Base-by-base conservation (phyloP, 2,113 vertebrate genomes). In the Bombycilla garrulus region DNA sequence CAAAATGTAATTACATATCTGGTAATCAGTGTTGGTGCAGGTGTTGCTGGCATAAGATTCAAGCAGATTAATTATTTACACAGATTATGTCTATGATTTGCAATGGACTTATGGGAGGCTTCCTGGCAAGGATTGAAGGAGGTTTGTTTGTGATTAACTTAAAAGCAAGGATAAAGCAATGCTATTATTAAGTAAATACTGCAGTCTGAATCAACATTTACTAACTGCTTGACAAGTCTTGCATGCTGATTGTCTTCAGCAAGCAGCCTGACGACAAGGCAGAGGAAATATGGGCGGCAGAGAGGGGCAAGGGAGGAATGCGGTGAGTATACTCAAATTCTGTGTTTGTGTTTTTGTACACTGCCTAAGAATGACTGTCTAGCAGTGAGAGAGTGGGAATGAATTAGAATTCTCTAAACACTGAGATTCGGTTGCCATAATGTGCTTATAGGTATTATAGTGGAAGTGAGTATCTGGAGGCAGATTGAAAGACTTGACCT, bases 401-500 rank as follows among this genome's bases (percentile, higher is more conserved):
- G 81, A 97, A 97, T 98, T 96, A 93, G 72, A 97, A 95, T 94
- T 97, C 88, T 97, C 94, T 93, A 97, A 98, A 98, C 95, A 97
- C 95, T 77, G 83, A 96, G 91, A 97, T 96, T 96, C 92, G 94
- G 80, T 96, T 98, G 93, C 81, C 66, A 79, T 96, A 97, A 98
- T 95, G 85, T 95, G 85, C 95, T 97, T 96, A 97, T 91, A 93
- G 82, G 88, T 90, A 95, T 97, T 96, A 95, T 91, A 88, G 78
- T 91, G 77, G 93, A 97, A 97, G 95, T 95, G 89, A 97, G 95
- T 95, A 91, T 96, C 90, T 95, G 58, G 85, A 95, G 95, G 91
- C 94, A 97, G 96, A 97, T 92, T 97, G 96, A 96, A 97, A 90
- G 90, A 95, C 95, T 97, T 98, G 97, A 98, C 97, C 97, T 94